Conservation (phyloP, 2,113 vertebrate genomes). For the Arothron firmamentum region DNA sequence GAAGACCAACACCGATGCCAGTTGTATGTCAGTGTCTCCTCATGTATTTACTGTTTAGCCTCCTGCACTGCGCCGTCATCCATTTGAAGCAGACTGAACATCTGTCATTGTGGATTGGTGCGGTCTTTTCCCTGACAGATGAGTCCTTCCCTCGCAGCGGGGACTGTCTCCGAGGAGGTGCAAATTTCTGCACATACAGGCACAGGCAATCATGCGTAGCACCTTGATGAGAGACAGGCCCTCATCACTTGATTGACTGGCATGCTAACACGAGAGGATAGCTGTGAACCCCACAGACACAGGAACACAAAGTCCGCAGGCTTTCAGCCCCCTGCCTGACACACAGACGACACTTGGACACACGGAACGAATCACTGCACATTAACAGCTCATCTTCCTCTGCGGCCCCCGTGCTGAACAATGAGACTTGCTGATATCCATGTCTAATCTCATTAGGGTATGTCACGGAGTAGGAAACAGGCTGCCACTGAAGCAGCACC, state of each 20-base stretch:
- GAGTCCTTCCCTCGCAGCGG: constrained; percentile 58
- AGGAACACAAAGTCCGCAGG: constrained; percentile 43
- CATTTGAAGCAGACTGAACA: constrained; percentile 54
- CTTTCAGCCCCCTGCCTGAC: constrained; percentile 23
- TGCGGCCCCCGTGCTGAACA: constrained; percentile 22
- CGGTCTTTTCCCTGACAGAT: constrained; percentile 66
- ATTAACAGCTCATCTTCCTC: constrained; percentile 49
- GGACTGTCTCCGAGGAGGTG: constrained; percentile 54
- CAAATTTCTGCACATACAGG: constrained; percentile 64
- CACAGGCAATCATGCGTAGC: constrained; percentile 67
- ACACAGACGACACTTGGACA: constrained; percentile 46
- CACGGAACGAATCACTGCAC: constrained; percentile 51
- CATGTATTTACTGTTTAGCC: constrained; percentile 46
- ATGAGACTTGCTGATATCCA: constrained; percentile 55
- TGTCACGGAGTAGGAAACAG: constrained; percentile 45
- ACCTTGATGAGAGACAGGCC: constrained; percentile 71
- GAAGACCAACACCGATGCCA: constrained; percentile 12
- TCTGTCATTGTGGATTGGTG: constrained; percentile 65
- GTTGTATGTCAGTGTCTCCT: constrained; percentile 28
- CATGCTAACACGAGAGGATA: constrained; percentile 64
- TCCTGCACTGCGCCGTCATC: constrained; percentile 45
- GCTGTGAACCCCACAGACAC: constrained; percentile 45
- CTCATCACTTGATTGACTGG: constrained; percentile 70
- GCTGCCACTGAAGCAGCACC: constrained; percentile 36
- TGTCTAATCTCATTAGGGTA: constrained; percentile 59